Evolutionary conservation across 2,113 vertebrate species (phyloP).

Genomic region (Elephas maximus): DNA sequence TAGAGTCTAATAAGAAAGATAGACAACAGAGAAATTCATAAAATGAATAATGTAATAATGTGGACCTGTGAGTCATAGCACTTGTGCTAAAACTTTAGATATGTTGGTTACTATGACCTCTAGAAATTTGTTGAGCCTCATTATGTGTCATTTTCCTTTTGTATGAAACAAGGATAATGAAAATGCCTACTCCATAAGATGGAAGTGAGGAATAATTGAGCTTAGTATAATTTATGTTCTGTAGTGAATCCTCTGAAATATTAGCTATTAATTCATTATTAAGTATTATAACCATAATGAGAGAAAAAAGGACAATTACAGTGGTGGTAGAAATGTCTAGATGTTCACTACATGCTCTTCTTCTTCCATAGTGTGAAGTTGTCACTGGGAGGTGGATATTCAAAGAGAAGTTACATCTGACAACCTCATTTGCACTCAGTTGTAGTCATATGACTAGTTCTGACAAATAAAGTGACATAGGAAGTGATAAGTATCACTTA

Average conservation of each 20-base stretch:
- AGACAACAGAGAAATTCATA: neutral
- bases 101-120: neutral
- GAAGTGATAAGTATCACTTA: neutral
- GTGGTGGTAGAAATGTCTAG: neutral
- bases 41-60: neutral
- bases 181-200: neutral
- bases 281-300: neutral
- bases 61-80: neutral
- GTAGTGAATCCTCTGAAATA: neutral
- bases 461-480: neutral
- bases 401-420: neutral
- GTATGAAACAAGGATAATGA: neutral
- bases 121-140: neutral
- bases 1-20: neutral
- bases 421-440: neutral
- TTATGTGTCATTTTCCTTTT: neutral
- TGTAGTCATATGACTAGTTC: neutral
- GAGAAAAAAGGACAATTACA: neutral
- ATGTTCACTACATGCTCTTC: neutral
- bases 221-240: neutral
- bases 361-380: neutral
- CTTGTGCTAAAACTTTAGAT: neutral
- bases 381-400: neutral
- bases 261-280: neutral
- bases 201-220: neutral